Evolutionary conservation across 2,888 invertebrate species (phyloP).

Genomic region (Watsonalla binaria): DNA sequence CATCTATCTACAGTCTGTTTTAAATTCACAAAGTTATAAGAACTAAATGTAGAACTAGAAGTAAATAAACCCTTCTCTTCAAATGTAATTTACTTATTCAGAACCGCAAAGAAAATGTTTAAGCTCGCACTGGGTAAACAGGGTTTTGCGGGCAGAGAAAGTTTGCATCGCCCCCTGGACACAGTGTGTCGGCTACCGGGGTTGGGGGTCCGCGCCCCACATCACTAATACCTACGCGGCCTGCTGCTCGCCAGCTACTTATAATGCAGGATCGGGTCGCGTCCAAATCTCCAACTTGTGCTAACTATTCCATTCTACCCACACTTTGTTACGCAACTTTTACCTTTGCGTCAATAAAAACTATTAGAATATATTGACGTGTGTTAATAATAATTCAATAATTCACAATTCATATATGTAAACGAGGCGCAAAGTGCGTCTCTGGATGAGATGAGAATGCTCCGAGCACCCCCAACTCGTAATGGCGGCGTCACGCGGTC

Average conservation of each 20-base stretch:
- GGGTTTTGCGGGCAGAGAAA: constrained; percentile 44
- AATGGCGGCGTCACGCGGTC: constrained; percentile 78
- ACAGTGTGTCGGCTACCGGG: constrained; percentile 22
- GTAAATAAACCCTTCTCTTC: constrained; percentile 35
- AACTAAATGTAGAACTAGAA: constrained; percentile 19
- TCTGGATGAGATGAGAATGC: constrained; percentile 35
- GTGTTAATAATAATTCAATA: constrained; percentile 11
- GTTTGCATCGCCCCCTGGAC: constrained; percentile 34
- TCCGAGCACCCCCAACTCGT: constrained; percentile 56
- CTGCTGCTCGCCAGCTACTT: constrained; percentile 22
- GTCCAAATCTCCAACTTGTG: constrained; percentile 16
- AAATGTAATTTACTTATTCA: constrained; percentile 51
- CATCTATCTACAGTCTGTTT: constrained; percentile 34
- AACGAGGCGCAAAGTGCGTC: constrained; percentile 15
- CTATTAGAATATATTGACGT: background rate
- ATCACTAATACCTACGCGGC: constrained; percentile 7
- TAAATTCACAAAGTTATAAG: constrained; percentile 40
- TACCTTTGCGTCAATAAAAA: constrained; percentile 5
- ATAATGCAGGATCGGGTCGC: constrained; percentile 31
- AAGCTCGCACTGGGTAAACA: constrained; percentile 39
- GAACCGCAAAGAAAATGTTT: constrained; percentile 42
- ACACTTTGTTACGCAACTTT: constrained; percentile 10
- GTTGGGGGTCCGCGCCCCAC: constrained; percentile 11
- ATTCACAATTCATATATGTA: constrained; percentile 13
- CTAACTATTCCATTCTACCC: background rate